Evolutionary conservation across 1,140 invertebrate species (phyloP).

Genomic region (Cardiocondyla obscurior): DNA sequence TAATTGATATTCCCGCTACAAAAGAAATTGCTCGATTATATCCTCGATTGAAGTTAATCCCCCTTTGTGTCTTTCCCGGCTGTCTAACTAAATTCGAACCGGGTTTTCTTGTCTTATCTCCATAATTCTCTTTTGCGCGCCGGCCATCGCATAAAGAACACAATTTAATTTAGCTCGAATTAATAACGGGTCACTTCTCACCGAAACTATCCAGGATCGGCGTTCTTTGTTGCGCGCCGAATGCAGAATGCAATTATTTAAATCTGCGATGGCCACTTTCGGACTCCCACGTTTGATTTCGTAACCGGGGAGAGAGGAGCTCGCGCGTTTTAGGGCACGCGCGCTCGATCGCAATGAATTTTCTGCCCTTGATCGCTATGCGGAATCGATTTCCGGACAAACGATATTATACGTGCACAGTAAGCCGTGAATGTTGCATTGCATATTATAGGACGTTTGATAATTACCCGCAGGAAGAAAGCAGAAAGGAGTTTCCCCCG

Average conservation of each 20-base stretch:
- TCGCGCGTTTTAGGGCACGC: constrained; percentile 15
- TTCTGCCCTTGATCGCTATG: not conserved
- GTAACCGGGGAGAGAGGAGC: not conserved
- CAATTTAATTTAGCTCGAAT: constrained; percentile 43
- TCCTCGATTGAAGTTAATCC: constrained; percentile 18
- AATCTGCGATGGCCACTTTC: constrained; percentile 2
- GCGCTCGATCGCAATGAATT: constrained; percentile 45
- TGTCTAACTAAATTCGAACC: constrained; percentile 10
- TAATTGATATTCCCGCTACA: constrained; percentile 7
- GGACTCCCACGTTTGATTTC: constrained; percentile 43
- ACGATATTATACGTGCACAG: constrained; percentile 39
- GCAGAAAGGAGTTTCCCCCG: not conserved
- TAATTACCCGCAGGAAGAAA: constrained; percentile 7
- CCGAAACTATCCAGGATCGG: not conserved
- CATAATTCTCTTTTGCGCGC: constrained; percentile 31
- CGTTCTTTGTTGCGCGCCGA: constrained; percentile 3
- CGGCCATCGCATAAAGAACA: constrained; percentile 23
- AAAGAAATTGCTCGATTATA: constrained; percentile 6
- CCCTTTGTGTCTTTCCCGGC: constrained; percentile 4
- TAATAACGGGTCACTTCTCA: constrained; percentile 27
- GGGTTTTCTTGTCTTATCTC: constrained; percentile 8
- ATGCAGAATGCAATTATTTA: constrained; percentile 41
- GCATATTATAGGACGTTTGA: constrained; percentile 35
- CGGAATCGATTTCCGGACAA: constrained; percentile 57
- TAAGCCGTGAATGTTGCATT: constrained; percentile 7